Evolutionary conservation across 2,113 vertebrate species (phyloP).

Genomic region (Ailuropoda melanoleuca): DNA sequence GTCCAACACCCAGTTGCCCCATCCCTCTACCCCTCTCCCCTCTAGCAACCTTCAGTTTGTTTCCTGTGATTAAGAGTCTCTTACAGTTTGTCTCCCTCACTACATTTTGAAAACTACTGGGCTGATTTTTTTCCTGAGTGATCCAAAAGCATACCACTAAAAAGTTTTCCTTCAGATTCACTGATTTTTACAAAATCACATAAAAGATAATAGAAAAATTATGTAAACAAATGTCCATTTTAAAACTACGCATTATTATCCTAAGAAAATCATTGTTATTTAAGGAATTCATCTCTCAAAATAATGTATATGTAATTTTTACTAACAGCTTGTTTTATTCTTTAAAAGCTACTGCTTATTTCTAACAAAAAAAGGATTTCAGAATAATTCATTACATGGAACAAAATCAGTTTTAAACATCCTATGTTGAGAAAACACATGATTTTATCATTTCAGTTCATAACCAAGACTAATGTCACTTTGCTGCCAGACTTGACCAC

Average conservation of each 20-base stretch:
- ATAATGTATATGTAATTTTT: not conserved
- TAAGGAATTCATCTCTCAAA: constrained; percentile 3
- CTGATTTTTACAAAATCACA: not conserved
- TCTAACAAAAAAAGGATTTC: not conserved
- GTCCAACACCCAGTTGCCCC: not conserved
- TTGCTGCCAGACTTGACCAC: not conserved
- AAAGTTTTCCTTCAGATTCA: not conserved
- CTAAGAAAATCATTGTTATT: not conserved
- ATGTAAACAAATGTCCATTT: not conserved
- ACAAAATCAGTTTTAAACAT: not conserved
- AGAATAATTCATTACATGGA: not conserved
- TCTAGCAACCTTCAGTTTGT: not conserved
- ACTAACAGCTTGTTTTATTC: not conserved
- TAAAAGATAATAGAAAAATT: not conserved
- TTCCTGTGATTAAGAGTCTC: not conserved
- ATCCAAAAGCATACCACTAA: not conserved
- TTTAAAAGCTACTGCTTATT: constrained; percentile 29
- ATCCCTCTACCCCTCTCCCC: not conserved
- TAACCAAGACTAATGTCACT: not conserved
- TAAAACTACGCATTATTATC: not conserved
- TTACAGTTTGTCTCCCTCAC: not conserved
- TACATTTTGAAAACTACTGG: not conserved
- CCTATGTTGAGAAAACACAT: not conserved
- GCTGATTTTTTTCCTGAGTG: not conserved
- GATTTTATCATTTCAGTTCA: not conserved